Conservation (phyloP, 2,113 vertebrate species). For the Amia ocellicauda region DNA sequence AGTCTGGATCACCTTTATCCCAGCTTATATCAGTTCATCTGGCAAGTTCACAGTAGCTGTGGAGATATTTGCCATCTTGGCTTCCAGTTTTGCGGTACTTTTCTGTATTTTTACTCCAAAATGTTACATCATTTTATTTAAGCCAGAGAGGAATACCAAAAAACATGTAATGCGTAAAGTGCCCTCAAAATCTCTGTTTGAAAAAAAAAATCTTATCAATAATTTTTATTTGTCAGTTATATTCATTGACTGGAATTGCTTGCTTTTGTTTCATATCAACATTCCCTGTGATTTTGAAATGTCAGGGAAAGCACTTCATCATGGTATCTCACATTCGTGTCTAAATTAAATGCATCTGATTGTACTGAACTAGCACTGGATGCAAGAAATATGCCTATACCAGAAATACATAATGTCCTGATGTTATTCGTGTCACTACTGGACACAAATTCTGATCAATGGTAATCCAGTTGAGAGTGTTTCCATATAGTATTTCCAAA, state of each 20-base stretch:
- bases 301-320: no score
- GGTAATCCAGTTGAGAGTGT: no score
- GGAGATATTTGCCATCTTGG: slow-evolving; percentile 31
- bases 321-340: no score
- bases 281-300: not conserved
- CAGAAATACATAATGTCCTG: no score
- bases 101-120: slow-evolving; percentile 15
- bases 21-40: slow-evolving; percentile 25
- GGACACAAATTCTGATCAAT: no score
- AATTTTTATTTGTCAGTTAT: not conserved
- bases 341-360: no score
- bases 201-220: not conserved
- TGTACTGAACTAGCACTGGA: no score
- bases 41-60: slow-evolving; percentile 25
- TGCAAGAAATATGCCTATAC: no score
- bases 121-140: slow-evolving; percentile 12
- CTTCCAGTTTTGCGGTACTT: slow-evolving; percentile 15
- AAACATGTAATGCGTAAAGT: slow-evolving; percentile 10
- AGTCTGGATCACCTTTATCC: slow-evolving; percentile 30
- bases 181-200: slow-evolving; percentile 3
- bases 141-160: slow-evolving; percentile 12
- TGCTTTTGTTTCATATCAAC: no score
- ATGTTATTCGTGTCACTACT: no score
- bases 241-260: no score
- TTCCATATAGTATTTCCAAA: no score